Conservation (phyloP, 2,888 invertebrate genomes). For the Ferdinandea cuprea region DNA sequence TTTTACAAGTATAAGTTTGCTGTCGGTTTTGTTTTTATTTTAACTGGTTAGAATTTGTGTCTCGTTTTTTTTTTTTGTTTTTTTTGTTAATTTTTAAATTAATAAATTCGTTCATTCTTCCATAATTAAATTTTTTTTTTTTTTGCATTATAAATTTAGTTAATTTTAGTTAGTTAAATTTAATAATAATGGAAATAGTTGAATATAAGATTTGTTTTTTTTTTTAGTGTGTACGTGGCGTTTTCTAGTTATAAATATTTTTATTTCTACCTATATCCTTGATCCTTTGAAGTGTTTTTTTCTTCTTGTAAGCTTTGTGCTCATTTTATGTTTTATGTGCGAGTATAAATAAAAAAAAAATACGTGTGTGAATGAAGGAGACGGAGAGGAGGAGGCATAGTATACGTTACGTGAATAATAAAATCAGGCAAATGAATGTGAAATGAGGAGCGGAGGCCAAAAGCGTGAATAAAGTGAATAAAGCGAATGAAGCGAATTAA, state of each 20-base stretch:
- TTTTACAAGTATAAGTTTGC: slow-evolving; percentile 70
- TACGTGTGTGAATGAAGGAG: slow-evolving; percentile 35
- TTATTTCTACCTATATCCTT: slow-evolving; percentile 47
- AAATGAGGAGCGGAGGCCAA: slow-evolving; percentile 43
- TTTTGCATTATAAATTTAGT: slow-evolving; percentile 56
- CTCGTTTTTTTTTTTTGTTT: slow-evolving; percentile 33
- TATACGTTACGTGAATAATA: slow-evolving; percentile 47
- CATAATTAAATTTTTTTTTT: slow-evolving; percentile 41
- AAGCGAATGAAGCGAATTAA: slow-evolving; percentile 58
- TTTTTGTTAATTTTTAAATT: slow-evolving; percentile 72
- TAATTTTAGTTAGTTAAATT: slow-evolving; percentile 58
- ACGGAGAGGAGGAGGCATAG: too few species aligned
- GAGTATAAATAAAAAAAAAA: too few species aligned
- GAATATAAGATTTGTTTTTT: slow-evolving; percentile 60
- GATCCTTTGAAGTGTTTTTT: slow-evolving; percentile 68
- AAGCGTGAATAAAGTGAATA: slow-evolving; percentile 38
- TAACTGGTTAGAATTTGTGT: slow-evolving; percentile 68
- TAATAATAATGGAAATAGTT: slow-evolving; percentile 72
- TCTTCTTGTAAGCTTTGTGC: slow-evolving; percentile 15
- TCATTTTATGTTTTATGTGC: slow-evolving; percentile 5
- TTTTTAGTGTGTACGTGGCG: slow-evolving; percentile 63
- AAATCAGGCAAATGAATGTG: slow-evolving; percentile 29
- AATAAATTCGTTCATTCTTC: slow-evolving; percentile 74
- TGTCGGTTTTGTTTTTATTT: slow-evolving; percentile 21
- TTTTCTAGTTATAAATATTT: slow-evolving; percentile 34